phyloP scores from a whole-genome alignment of 2,888 invertebrate genomes.

The Tetragnatha montana region DNA sequence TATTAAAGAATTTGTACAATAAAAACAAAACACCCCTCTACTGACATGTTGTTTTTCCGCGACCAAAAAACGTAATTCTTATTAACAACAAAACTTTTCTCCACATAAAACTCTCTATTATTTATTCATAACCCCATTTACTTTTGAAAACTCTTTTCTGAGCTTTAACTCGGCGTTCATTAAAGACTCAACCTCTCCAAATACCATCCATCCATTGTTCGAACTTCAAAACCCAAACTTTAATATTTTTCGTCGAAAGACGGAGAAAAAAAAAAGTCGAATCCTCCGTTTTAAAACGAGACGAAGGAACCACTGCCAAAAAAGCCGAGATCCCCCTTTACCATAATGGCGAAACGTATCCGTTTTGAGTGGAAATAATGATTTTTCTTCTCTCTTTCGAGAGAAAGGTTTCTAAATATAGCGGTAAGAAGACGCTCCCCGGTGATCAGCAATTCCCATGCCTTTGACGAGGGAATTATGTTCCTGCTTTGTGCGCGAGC shows the following conservation, averaged over 20 bases:
- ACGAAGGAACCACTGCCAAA: slow-evolving; percentile 10
- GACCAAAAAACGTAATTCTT: too few species aligned
- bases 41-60: too few species aligned
- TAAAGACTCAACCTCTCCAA: background rate
- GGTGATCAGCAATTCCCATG: slow-evolving; percentile 9
- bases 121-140: background rate
- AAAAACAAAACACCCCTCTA: too few species aligned
- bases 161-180: too few species aligned
- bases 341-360: slow-evolving; percentile 36
- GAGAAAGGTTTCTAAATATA: slow-evolving; percentile 51
- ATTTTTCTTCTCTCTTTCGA: slow-evolving; percentile 43
- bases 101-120: slow-evolving; percentile 12
- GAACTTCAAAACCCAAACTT: background rate
- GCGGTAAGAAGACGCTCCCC: slow-evolving; percentile 10
- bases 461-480: slow-evolving; percentile 11
- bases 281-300: slow-evolving; percentile 18
- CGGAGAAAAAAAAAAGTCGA: slow-evolving; percentile 8
- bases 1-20: too few species aligned
- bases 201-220: background rate
- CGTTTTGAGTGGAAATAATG: slow-evolving; percentile 59
- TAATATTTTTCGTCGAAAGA: background rate
- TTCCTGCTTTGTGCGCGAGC: slow-evolving; percentile 25
- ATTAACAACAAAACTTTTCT: background rate
- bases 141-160: background rate
- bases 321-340: background rate